Base-by-base conservation (phyloP, 2,113 vertebrate species). In the Opisthocomus hoazin region DNA sequence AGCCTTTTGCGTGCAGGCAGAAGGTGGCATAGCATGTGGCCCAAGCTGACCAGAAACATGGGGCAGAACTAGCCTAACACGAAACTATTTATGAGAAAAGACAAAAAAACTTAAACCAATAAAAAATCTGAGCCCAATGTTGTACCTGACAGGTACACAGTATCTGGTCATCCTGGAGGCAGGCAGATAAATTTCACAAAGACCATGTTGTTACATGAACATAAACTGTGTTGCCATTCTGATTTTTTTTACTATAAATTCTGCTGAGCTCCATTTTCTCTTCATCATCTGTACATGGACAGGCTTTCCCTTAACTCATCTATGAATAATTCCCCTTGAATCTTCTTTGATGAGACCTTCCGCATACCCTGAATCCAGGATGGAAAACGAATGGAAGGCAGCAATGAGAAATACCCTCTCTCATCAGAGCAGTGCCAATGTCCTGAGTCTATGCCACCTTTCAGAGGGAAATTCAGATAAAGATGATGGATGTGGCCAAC, bases 401-500 rank as follows among this genome's bases (percentile, higher is more conserved):
- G 50, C 29, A 51, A 74, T 91, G 87, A 96, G 78, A 84, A 90
- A 76, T 19, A 18, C 36, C 50, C 73, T 92, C 88, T 86, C 43
- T 94, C 88, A 71, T 92, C 76, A 78, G 37, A 73, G 27, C 39
- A 53, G 61, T 73, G 26, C 54, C 79, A n/a, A 10, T 82, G 65
- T 79, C 86, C 87, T 54, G 69, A 57, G 57, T n/a, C 89, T 64
- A 3, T 64, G 53, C 57, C 43, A 79, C 90, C 53, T 92, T 89
- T 84, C 66, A 48, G 64, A 87, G 57, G 53, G n/a, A 79, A 89
- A 69, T 18, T 64, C 80, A 84, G 65, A 79, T 39, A 78, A 90
- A 78, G 69, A 15, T 89, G 80, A 73, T 43, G 65, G 73, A 92
- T 90, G 45, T 30, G 48, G 39, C 61, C 80, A 60, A 32, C 36